phyloP scores from a whole-genome alignment of 2,888 invertebrate species.

The Acleris emargana region DNA sequence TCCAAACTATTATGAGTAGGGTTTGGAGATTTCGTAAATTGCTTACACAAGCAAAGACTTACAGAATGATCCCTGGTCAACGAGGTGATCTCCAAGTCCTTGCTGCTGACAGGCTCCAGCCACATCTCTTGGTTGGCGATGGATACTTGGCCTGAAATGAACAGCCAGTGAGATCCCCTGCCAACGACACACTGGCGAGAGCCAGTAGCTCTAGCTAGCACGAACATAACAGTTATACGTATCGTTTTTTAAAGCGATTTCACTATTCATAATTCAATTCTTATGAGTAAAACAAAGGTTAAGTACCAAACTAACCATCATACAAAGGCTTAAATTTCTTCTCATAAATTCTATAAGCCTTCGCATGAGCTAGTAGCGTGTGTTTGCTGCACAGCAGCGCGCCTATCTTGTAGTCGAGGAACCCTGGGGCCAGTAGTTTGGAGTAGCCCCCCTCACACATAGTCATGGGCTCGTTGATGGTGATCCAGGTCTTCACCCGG shows the following conservation, averaged over 20 bases:
- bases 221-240: too few relatives aligned
- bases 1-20: too few relatives aligned
- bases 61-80: slow-evolving; percentile 75
- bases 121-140: slow-evolving; percentile 58
- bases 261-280: too few relatives aligned
- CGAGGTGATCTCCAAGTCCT: slow-evolving; percentile 78
- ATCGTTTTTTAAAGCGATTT: too few relatives aligned
- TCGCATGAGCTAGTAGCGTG: slow-evolving; percentile 85
- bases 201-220: too few relatives aligned
- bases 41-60: slow-evolving; percentile 45
- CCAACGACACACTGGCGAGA: too few relatives aligned
- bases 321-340: slow-evolving; percentile 72
- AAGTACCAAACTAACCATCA: slow-evolving; percentile 56
- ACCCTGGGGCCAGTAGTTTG: slow-evolving; percentile 54
- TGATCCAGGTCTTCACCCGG: slow-evolving; percentile 49
- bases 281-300: too few relatives aligned
- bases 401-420: slow-evolving; percentile 61
- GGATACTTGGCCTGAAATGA: slow-evolving; percentile 49
- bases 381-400: slow-evolving; percentile 85
- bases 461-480: slow-evolving; percentile 45
- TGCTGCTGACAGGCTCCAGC: slow-evolving; percentile 69
- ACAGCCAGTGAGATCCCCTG: too few relatives aligned
- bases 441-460: slow-evolving; percentile 30
- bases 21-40: too few relatives aligned
- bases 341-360: slow-evolving; percentile 81